Percentiles rank a stretch among this genome's conserved stretches.
phyloP scores from a whole-genome alignment of 2,888 invertebrate species.

The Eupithecia subumbrata region DNA sequence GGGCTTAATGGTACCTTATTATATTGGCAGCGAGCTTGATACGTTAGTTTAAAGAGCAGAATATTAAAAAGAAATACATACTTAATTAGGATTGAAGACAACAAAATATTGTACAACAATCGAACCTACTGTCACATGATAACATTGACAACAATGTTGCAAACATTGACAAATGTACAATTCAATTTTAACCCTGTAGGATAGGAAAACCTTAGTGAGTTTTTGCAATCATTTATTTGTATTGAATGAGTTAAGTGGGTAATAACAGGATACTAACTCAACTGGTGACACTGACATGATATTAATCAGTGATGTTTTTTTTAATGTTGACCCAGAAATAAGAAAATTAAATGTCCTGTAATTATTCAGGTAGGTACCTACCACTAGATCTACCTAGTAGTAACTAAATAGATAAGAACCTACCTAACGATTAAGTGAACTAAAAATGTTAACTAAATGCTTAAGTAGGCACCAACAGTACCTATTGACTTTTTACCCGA shows the following conservation, averaged over 20 bases:
- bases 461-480: neutral
- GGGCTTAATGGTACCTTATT: no score
- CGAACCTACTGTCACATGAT: neutral
- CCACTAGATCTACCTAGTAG: no score
- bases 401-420: neutral
- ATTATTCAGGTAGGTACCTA: neutral
- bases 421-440: neutral
- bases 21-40: no score
- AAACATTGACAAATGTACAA: neutral
- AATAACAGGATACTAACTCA: neutral
- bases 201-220: neutral
- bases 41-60: no score
- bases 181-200: neutral
- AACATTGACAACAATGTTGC: neutral
- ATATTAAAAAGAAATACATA: neutral
- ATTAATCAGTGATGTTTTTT: neutral
- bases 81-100: neutral
- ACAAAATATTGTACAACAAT: neutral
- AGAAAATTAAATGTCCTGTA: neutral
- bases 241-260: neutral
- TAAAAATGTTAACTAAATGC: neutral
- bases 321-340: neutral
- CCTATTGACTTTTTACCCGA: no score
- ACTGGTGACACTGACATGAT: constrained; percentile 12
- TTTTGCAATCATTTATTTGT: constrained; percentile 5